These are phyloP conservation scores for Amphiura filiformis DNA, from an alignment of 35 echinoderm and acorn worm genomes.

Conservation along the genomic window DNA sequence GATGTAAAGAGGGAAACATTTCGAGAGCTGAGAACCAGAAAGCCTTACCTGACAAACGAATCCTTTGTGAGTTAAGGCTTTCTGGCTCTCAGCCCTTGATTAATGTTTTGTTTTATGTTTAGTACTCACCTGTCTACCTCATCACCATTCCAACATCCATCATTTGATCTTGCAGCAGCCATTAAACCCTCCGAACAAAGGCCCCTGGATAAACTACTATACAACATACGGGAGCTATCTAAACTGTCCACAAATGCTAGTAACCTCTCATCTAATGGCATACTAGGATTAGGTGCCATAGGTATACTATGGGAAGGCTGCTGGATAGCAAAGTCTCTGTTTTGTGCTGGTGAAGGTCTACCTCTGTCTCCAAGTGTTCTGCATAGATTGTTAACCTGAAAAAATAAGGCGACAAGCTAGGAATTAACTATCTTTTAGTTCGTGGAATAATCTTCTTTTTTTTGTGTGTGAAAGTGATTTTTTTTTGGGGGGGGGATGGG, in stretches of 20 bases:
- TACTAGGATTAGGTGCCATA: constrained; percentile 67
- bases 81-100: too few relatives aligned
- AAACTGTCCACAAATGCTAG: constrained; percentile 74
- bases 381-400: constrained; percentile 53
- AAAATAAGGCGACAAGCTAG: not conserved
- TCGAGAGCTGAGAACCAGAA: too few relatives aligned
- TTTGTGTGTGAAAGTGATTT: too few relatives aligned
- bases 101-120: too few relatives aligned
- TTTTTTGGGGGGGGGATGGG: too few relatives aligned
- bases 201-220: constrained; percentile 48
- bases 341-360: constrained; percentile 47
- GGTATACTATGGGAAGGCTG: constrained; percentile 58
- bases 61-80: too few relatives aligned
- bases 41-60: too few relatives aligned
- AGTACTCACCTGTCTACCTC: constrained; percentile 52
- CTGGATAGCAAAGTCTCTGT: constrained; percentile 65
- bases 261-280: constrained; percentile 78
- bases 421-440: too few relatives aligned
- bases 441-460: too few relatives aligned
- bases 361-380: constrained; percentile 34
- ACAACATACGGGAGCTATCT: constrained; percentile 70
- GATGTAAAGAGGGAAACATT: too few relatives aligned
- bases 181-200: constrained; percentile 47
- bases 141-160: constrained; percentile 74
- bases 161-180: constrained; percentile 20